Evolutionary conservation across 2,113 vertebrate species (phyloP).

Genomic region (Pelobates fuscus): DNA sequence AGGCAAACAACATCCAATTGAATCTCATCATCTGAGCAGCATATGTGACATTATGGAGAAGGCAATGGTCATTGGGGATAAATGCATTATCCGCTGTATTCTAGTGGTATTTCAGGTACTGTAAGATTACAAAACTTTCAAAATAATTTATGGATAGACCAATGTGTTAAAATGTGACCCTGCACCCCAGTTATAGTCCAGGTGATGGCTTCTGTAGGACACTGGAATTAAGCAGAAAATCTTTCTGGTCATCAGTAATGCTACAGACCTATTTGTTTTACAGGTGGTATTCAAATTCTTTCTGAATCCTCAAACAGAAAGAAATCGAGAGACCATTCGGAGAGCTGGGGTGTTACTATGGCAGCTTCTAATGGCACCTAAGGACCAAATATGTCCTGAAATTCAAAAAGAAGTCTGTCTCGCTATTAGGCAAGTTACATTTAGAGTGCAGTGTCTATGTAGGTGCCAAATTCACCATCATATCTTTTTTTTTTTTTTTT

Average conservation of each 20-base stretch:
- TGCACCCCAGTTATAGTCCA: too few species aligned
- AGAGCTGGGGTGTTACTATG: slow-evolving; percentile 89
- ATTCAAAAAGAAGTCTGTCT: slow-evolving; percentile 95
- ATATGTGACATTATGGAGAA: slow-evolving; percentile 99
- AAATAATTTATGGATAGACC: too few species aligned
- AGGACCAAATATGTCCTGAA: slow-evolving; percentile 89
- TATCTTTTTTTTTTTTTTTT: neutral
- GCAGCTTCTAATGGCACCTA: slow-evolving; percentile 95
- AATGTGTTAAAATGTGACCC: too few species aligned
- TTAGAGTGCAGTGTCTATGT: neutral
- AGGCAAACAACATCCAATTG: slow-evolving; percentile 94
- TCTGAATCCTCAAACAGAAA: slow-evolving; percentile 93
- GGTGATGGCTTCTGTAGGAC: too few species aligned
- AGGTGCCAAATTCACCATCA: neutral
- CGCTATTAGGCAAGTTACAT: slow-evolving; percentile 84
- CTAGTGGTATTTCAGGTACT: slow-evolving; percentile 95
- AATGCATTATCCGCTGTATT: slow-evolving; percentile 94
- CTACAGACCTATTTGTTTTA: slow-evolving; percentile 49
- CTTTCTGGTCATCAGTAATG: too few species aligned
- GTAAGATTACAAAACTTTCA: too few species aligned
- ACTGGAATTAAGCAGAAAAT: too few species aligned
- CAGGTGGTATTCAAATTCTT: slow-evolving; percentile 97
- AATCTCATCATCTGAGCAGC: slow-evolving; percentile 91
- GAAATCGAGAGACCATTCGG: slow-evolving; percentile 89
- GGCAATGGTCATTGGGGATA: slow-evolving; percentile 94